Evolutionary conservation across 2,888 invertebrate genomes (phyloP).

Genomic region (Erynnis tages): DNA sequence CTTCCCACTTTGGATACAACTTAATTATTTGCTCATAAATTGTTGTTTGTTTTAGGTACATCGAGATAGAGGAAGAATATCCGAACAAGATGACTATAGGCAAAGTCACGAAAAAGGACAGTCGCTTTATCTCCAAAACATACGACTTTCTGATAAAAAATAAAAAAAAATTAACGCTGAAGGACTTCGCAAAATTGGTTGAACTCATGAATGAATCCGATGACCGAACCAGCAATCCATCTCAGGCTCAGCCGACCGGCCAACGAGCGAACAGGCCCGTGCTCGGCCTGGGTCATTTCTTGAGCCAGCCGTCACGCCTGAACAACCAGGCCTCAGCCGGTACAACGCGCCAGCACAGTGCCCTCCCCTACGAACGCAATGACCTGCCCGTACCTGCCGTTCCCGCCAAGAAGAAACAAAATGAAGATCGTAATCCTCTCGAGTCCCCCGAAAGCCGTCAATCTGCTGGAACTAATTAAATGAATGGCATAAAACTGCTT

Average conservation of each 20-base stretch:
- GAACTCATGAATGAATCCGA: constrained; percentile 17
- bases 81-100: constrained; percentile 19
- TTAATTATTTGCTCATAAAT: too few species aligned
- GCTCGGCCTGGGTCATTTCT: constrained; percentile 6
- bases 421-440: not conserved
- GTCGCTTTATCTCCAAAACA: constrained; percentile 6
- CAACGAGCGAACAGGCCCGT: constrained; percentile 1
- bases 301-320: not conserved
- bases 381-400: not conserved
- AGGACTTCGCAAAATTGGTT: constrained; percentile 20
- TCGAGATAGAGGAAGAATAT: too few species aligned
- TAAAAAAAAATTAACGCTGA: constrained; percentile 15
- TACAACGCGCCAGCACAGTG: not conserved
- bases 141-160: constrained; percentile 17
- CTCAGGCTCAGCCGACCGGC: not conserved
- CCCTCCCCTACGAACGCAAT: not conserved
- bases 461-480: not conserved
- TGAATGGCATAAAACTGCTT: not conserved
- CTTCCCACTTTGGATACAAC: too few species aligned
- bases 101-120: constrained; percentile 18
- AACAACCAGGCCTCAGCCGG: not conserved
- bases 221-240: not conserved
- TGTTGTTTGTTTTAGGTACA: too few species aligned
- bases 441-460: not conserved
- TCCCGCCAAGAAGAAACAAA: not conserved